phyloP scores from a whole-genome alignment of 2,113 vertebrate genomes.

The Aleadryas rufinucha region DNA sequence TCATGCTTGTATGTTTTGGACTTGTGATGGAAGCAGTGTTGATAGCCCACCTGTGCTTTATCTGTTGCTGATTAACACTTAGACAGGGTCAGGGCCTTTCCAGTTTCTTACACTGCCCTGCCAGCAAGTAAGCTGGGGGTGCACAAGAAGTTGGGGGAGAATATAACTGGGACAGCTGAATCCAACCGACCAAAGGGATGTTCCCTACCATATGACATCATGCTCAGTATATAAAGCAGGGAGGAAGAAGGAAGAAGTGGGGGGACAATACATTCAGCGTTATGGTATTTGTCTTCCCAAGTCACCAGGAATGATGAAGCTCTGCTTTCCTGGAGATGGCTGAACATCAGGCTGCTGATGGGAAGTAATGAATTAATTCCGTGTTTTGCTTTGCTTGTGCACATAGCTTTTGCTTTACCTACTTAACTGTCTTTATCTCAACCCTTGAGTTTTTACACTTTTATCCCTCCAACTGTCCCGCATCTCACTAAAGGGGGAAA shows the following conservation, averaged over 20 bases:
- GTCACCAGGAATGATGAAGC: fast-evolving
- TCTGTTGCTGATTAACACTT: not conserved
- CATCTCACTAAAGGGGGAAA: not conserved
- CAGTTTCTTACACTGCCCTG: not conserved
- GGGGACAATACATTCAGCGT: not conserved
- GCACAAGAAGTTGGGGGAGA: not conserved
- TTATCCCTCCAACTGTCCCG: not conserved
- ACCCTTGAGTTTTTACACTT: fast-evolving
- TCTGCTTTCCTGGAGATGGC: not conserved
- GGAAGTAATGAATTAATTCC: not conserved
- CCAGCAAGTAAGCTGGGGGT: fast-evolving
- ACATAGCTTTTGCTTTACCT: not conserved
- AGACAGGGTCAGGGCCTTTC: not conserved
- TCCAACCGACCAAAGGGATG: not conserved
- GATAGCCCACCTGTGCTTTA: not conserved
- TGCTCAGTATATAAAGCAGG: not conserved
- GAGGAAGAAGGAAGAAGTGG: fast-evolving
- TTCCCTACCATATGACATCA: not conserved
- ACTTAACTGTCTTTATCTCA: not conserved
- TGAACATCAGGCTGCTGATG: fast-evolving
- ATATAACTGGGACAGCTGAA: not conserved
- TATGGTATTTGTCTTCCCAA: fast-evolving
- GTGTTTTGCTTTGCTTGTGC: not conserved
- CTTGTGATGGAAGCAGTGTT: not conserved
- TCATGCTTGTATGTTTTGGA: not conserved